phyloP scores from a whole-genome alignment of 2,113 vertebrate genomes.

The Platichthys flesus region DNA sequence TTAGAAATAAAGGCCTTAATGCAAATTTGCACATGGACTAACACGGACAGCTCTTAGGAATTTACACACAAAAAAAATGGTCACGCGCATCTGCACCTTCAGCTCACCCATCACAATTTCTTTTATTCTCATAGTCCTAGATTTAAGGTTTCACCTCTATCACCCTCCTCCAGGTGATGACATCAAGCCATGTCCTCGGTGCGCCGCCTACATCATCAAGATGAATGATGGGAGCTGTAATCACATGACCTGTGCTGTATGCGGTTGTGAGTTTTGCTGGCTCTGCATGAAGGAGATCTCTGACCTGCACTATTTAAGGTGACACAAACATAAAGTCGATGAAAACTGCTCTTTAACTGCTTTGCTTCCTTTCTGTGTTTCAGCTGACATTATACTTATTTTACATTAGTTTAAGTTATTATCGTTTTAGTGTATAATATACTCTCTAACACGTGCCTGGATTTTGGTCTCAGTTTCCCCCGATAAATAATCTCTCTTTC shows the following conservation, averaged over 20 bases:
- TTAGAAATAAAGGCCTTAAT: not conserved
- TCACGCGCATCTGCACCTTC: too few species aligned
- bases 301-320: conserved; percentile 99
- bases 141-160: not conserved
- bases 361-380: too few species aligned
- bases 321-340: conserved; percentile 35
- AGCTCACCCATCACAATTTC: not conserved
- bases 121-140: not conserved
- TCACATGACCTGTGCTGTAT: conserved; percentile 99
- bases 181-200: conserved; percentile 98
- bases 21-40: not conserved
- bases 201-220: conserved; percentile 98
- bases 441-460: not conserved
- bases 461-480: not conserved
- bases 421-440: not conserved
- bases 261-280: conserved; percentile 99
- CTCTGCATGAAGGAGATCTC: conserved; percentile 99
- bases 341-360: not conserved
- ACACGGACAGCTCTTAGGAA: not conserved
- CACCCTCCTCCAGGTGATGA: conserved; percentile 87
- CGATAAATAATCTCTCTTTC: not conserved
- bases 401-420: too few species aligned
- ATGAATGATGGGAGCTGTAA: conserved; percentile 99
- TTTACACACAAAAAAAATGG: not conserved
- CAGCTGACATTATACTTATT: too few species aligned